Conservation (phyloP, 2,888 invertebrate genomes). For the Hydrotaea cyrtoneurina region DNA sequence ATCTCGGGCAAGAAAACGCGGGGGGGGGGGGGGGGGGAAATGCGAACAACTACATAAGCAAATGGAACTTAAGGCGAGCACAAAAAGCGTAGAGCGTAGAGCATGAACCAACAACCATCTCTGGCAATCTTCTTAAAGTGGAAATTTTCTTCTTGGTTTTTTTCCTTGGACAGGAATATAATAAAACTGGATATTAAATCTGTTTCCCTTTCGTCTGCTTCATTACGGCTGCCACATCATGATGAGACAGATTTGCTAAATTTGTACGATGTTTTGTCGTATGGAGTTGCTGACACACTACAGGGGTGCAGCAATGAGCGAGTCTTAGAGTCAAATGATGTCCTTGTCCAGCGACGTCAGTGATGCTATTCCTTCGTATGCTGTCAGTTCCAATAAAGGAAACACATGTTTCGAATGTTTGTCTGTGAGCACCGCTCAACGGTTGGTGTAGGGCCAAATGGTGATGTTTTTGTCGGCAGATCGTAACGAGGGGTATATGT, state of each 20-base stretch:
- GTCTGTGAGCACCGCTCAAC: neutral
- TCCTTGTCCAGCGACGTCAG: neutral
- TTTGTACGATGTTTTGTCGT: neutral
- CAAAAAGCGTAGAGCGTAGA: neutral
- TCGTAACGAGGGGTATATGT: neutral
- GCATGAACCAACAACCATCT: neutral
- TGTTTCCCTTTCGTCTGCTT: neutral
- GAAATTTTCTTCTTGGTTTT: neutral
- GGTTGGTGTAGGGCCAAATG: neutral
- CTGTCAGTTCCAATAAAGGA: neutral
- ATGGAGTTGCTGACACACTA: neutral
- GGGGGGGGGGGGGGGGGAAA: neutral
- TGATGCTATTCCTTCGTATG: no score
- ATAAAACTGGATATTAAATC: neutral
- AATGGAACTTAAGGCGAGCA: neutral
- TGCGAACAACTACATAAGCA: neutral
- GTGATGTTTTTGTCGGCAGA: neutral
- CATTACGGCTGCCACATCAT: neutral
- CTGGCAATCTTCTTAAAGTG: neutral
- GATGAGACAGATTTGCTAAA: neutral
- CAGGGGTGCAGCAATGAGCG: neutral
- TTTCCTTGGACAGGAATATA: neutral
- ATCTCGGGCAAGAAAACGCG: neutral
- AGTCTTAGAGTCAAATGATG: slow-evolving; percentile 4
- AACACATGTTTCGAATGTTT: slow-evolving; percentile 12